These are phyloP conservation scores for Pelmatolapia mariae DNA, from an alignment of 2,113 vertebrate genomes.

Conservation along the genomic window DNA sequence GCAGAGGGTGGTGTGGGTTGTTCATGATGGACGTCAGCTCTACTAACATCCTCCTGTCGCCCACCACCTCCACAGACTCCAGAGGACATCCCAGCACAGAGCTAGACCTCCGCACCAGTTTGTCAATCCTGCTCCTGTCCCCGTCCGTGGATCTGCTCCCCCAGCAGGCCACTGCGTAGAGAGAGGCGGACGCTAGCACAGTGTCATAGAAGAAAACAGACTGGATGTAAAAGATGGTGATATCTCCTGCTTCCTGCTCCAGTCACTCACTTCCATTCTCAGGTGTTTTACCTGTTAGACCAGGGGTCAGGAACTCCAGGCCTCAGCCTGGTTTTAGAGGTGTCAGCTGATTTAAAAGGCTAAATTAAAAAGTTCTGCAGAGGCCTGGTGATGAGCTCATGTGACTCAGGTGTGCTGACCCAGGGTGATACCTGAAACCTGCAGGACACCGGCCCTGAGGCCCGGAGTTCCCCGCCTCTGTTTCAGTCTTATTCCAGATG, in stretches of 20 bases:
- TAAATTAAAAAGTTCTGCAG: background rate
- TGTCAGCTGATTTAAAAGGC: background rate
- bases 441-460: background rate
- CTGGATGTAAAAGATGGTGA: background rate
- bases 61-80: background rate
- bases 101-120: background rate
- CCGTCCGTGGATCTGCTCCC: background rate
- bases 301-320: background rate
- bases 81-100: background rate
- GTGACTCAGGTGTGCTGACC: background rate
- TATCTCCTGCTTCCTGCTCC: background rate
- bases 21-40: background rate
- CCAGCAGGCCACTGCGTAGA: background rate
- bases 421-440: background rate
- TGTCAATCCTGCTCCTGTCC: background rate
- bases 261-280: background rate
- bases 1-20: background rate
- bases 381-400: background rate
- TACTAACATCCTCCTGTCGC: background rate
- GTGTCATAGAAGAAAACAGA: background rate
- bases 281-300: background rate
- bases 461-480: background rate
- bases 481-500: background rate
- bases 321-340: accelerated
- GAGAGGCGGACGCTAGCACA: background rate